These are phyloP conservation scores for Drosophila ironensis DNA, from an alignment of 1,140 invertebrate genomes.

Conservation along the genomic window DNA sequence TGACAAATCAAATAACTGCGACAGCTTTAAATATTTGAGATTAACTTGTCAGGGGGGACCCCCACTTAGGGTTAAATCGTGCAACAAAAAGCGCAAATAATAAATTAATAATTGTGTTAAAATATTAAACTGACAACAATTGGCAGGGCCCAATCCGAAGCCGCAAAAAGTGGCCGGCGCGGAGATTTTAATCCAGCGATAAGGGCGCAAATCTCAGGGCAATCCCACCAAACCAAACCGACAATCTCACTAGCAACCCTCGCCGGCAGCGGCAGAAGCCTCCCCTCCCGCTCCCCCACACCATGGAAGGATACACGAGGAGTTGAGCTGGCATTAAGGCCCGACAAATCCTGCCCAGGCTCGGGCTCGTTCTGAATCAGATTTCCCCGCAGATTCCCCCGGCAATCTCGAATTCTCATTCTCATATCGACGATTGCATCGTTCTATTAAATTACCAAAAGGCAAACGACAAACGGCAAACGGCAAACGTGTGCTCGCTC, in stretches of 20 bases:
- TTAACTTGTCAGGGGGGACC: too few relatives aligned
- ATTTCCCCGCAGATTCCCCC: constrained; percentile 23
- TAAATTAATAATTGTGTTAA: constrained; percentile 71
- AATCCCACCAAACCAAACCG: constrained; percentile 17
- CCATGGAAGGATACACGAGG: neutral
- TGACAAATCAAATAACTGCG: constrained; percentile 1
- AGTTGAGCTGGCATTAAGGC: constrained; percentile 49
- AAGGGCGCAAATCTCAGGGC: constrained; percentile 40
- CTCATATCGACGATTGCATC: constrained; percentile 71
- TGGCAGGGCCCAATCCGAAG: constrained; percentile 48
- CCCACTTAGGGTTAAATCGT: constrained; percentile 14
- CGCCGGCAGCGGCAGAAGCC: constrained; percentile 49
- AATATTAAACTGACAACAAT: constrained; percentile 73
- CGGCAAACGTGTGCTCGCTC: constrained; percentile 63
- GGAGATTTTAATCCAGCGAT: constrained; percentile 58
- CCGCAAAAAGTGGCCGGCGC: constrained; percentile 59
- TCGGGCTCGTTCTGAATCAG: constrained; percentile 41
- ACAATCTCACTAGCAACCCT: constrained; percentile 44
- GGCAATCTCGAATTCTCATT: constrained; percentile 56
- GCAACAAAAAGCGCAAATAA: constrained; percentile 28
- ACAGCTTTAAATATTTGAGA: neutral
- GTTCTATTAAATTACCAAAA: constrained; percentile 80
- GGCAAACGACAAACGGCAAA: constrained; percentile 66
- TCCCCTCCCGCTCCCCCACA: too few relatives aligned
- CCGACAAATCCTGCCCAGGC: constrained; percentile 60